Evolutionary conservation across 2,797 vertebrate genomes (phyloP).

Genomic region (Hephaestus fuliginosus): DNA sequence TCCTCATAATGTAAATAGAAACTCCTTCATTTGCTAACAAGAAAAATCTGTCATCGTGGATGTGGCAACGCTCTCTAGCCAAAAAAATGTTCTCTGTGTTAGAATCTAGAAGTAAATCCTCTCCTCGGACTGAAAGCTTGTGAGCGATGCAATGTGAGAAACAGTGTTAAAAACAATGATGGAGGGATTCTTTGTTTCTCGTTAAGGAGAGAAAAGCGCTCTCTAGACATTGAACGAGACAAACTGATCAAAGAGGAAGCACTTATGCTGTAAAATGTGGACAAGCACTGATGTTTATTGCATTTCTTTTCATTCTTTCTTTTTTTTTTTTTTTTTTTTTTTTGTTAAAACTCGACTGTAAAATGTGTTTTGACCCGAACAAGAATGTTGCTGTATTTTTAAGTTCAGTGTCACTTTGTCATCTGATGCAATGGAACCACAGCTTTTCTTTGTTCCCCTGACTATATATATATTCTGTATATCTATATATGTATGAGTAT

Average conservation of each 20-base stretch:
- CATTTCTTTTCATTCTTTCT: slow-evolving; percentile 33
- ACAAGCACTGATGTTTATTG: slow-evolving; percentile 66
- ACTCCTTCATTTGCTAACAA: slow-evolving; percentile 26
- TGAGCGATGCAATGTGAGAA: neutral
- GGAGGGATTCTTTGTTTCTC: slow-evolving; percentile 8
- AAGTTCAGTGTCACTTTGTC: slow-evolving; percentile 40
- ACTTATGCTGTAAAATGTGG: slow-evolving; percentile 71
- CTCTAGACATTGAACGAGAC: neutral
- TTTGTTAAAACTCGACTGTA: slow-evolving; percentile 49
- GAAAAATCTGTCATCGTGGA: neutral
- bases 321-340: neutral
- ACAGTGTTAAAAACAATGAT: slow-evolving; percentile 19
- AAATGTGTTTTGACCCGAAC: slow-evolving; percentile 62
- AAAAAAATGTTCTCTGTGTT: slow-evolving; percentile 21
- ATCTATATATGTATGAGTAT: slow-evolving; percentile 64
- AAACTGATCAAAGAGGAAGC: slow-evolving; percentile 42
- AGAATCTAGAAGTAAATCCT: slow-evolving; percentile 21
- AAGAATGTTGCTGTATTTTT: slow-evolving; percentile 72
- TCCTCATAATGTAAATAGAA: slow-evolving; percentile 47
- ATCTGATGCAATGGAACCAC: slow-evolving; percentile 57
- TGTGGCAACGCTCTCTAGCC: slow-evolving; percentile 26
- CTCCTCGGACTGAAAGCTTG: neutral
- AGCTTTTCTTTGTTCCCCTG: slow-evolving; percentile 59
- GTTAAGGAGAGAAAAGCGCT: slow-evolving; percentile 10
- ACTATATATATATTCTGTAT: slow-evolving; percentile 66